Evolutionary conservation across 2,797 vertebrate species (phyloP), one percentile per base, ranked within the genome.

Genomic region (Cynodonichthys magdalenae): DNA sequence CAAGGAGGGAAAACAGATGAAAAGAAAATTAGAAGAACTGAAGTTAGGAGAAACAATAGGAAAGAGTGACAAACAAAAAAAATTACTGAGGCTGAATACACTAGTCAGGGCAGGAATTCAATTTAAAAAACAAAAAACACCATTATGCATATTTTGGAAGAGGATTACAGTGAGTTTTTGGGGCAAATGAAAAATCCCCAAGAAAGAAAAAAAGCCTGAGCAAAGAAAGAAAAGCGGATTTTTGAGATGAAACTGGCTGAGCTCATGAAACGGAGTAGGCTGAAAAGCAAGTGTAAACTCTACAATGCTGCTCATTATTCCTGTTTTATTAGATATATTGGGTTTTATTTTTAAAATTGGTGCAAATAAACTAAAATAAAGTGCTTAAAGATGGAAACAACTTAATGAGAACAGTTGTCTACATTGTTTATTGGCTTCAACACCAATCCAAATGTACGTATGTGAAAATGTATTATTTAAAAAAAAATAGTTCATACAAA

Each of bases 201-300:
- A 56, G 57, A 69, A 66, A 63, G 73, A 82, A 86, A 78, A 71
- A 84, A 78, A 73, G 60, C 39, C 74, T 53, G 39, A 64, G 65
- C 5, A 5, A 53, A 62, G 51, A 63, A 67, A 74, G 79, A 78
- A 87, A 89, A 87, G 83, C 80, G 84, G 84, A 86, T 86, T 90
- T 81, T 81, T 6, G 63, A 59, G 75, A 81, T 84, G 80, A 62
- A 77, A 82, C 14, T 15, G 53, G 45, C 57, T 77, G 48, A 72
- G 58, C 49, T 79, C 58, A 45, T n/a, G 52, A 69, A 59, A 44
- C 42, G 48, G 12, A 64, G 59, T 15, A 41, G 31, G 56, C 55
- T 57, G 63, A 10, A 24, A 18, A 18, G 69, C 49, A 63, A 24
- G 28, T 39, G 56, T 49, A 45, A 36, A 62, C 15, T 59, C 9